Evolutionary conservation across 2,797 vertebrate species (phyloP).

Genomic region (Aselliscus stoliczkanus): DNA sequence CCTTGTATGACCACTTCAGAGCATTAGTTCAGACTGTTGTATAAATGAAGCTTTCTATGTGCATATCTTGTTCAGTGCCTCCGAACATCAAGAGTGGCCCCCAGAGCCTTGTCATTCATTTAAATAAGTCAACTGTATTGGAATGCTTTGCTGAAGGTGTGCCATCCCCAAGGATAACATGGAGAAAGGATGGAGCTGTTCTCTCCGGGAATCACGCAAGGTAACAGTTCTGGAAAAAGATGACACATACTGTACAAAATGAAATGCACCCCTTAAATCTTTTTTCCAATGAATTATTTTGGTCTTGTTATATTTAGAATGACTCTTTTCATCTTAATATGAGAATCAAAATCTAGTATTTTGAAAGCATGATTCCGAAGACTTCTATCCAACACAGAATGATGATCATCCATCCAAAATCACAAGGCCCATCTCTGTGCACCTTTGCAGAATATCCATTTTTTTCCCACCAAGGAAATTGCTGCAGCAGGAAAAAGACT

Average conservation of each 20-base stretch:
- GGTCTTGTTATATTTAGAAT: not conserved
- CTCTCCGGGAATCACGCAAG: slow-evolving; percentile 87
- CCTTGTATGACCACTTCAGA: not conserved
- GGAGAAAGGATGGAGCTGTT: slow-evolving; percentile 94
- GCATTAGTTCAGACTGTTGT: not conserved
- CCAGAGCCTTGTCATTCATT: slow-evolving; percentile 80
- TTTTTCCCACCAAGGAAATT: not conserved
- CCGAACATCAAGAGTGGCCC: slow-evolving; percentile 88
- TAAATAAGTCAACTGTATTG: slow-evolving; percentile 84
- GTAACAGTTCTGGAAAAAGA: slow-evolving; percentile 75
- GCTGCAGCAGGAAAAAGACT: not conserved
- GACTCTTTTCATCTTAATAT: not conserved
- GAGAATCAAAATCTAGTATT: not conserved
- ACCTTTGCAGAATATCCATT: not conserved
- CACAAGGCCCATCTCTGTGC: not conserved
- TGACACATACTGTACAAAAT: not conserved
- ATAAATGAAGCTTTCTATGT: slow-evolving; percentile 8
- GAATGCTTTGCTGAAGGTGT: slow-evolving; percentile 90
- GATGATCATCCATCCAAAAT: not conserved
- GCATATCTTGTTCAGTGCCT: slow-evolving; percentile 83
- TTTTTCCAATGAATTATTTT: not conserved
- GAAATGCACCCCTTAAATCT: not conserved
- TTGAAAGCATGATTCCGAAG: not conserved
- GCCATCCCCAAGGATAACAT: slow-evolving; percentile 90
- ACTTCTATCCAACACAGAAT: not conserved